These are phyloP conservation scores for Drosophila mayri DNA, from an alignment of 1,140 invertebrate species.

Conservation along the genomic window DNA sequence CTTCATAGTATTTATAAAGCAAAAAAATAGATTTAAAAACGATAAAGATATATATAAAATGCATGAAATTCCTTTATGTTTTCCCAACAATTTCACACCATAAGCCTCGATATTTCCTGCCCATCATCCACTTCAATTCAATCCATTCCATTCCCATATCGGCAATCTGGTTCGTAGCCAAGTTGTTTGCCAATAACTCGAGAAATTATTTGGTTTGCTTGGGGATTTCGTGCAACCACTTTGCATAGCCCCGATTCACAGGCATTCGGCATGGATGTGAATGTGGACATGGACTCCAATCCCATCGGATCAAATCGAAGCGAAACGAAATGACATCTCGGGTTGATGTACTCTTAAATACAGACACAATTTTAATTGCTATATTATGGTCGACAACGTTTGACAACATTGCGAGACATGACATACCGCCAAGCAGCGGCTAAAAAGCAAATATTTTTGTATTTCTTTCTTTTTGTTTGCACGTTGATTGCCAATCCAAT, in stretches of 20 bases:
- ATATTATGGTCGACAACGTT: constrained; percentile 77
- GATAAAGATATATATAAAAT: too few species aligned
- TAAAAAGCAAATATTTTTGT: constrained; percentile 46
- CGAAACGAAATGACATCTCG: constrained; percentile 43
- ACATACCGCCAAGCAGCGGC: constrained; percentile 26
- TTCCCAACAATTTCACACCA: constrained; percentile 8
- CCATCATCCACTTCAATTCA: constrained; percentile 29
- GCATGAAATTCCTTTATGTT: background rate
- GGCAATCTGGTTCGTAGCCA: constrained; percentile 32
- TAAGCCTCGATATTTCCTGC: constrained; percentile 13
- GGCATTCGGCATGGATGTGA: constrained; percentile 8
- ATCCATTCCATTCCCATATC: constrained; percentile 29
- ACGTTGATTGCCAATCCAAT: constrained; percentile 75
- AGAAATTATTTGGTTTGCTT: constrained; percentile 35
- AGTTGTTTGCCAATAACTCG: constrained; percentile 48
- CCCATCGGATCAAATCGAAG: constrained; percentile 12
- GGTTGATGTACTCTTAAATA: constrained; percentile 72
- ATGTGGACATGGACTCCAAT: constrained; percentile 8
- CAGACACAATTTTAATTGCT: constrained; percentile 72
- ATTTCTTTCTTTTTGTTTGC: constrained; percentile 15
- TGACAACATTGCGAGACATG: constrained; percentile 68
- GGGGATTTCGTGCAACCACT: constrained; percentile 39
- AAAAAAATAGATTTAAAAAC: too few species aligned
- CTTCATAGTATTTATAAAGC: too few species aligned
- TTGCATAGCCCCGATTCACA: constrained; percentile 49